Conservation (phyloP, 2,888 invertebrate genomes). For the Silvanus unidentatus region DNA sequence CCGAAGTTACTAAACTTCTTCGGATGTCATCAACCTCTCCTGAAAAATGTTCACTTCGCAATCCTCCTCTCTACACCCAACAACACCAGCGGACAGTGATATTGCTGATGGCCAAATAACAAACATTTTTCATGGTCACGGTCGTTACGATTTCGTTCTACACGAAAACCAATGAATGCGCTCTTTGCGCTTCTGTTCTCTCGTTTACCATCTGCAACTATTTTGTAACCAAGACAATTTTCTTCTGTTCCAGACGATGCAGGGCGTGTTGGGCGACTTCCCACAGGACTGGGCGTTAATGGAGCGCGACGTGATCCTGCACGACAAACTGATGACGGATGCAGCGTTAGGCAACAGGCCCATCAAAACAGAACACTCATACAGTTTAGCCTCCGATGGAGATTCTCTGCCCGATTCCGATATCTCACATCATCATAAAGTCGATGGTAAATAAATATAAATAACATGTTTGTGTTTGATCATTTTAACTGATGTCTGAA, state of each 20-base stretch:
- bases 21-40: too few species aligned
- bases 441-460: slow-evolving; percentile 57
- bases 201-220: not conserved
- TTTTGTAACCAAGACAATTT: not conserved
- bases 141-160: not conserved
- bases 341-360: slow-evolving; percentile 75
- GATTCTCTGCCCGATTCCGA: slow-evolving; percentile 68
- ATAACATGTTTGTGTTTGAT: not conserved
- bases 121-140: not conserved
- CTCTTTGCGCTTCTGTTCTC: not conserved
- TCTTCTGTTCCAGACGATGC: slow-evolving; percentile 35
- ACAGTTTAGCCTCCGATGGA: slow-evolving; percentile 72
- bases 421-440: slow-evolving; percentile 52
- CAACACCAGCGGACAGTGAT: too few species aligned
- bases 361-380: slow-evolving; percentile 90
- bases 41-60: too few species aligned
- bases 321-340: slow-evolving; percentile 86
- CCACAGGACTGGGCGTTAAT: slow-evolving; percentile 53
- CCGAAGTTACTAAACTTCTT: too few species aligned
- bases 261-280: slow-evolving; percentile 28
- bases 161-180: not conserved
- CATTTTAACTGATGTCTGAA: not conserved
- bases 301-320: slow-evolving; percentile 70
- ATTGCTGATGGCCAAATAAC: too few species aligned
- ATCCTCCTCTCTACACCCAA: too few species aligned